phyloP scores from a whole-genome alignment of 2,113 vertebrate species.

The Aptenodytes patagonicus region DNA sequence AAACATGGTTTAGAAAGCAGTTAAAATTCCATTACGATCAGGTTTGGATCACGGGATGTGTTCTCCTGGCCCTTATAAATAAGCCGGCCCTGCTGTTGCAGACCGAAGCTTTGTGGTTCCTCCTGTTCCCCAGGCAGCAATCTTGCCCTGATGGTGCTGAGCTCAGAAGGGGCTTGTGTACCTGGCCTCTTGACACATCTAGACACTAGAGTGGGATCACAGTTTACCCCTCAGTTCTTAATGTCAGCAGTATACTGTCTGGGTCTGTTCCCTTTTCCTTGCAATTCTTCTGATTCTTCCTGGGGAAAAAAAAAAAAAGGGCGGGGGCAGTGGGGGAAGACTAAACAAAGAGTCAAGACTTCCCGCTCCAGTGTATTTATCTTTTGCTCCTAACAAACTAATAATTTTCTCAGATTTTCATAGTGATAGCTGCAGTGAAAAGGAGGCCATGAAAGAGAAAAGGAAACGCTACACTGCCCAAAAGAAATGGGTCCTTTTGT shows the following conservation, averaged over 20 bases:
- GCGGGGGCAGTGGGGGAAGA: neutral
- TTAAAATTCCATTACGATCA: neutral
- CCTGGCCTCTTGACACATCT: neutral
- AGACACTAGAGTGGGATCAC: neutral
- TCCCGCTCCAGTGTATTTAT: neutral
- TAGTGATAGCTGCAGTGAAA: too few relatives aligned
- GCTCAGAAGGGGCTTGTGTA: neutral
- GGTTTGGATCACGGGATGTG: neutral
- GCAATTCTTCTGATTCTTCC: neutral
- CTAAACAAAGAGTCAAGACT: neutral
- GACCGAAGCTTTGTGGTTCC: neutral
- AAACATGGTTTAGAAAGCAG: neutral
- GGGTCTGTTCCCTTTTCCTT: neutral
- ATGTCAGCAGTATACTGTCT: neutral
- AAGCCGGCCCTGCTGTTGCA: neutral
- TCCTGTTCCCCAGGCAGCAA: neutral
- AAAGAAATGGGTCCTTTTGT: neutral
- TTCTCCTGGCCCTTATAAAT: neutral
- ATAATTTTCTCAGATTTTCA: neutral
- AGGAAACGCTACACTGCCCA: neutral
- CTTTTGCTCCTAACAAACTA: neutral
- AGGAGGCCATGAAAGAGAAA: neutral
- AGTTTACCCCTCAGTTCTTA: neutral
- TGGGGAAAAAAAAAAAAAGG: too few relatives aligned
- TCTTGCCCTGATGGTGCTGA: neutral